Percentiles rank a stretch among this genome's conserved stretches.
Evolutionary conservation across 2,113 vertebrate genomes (phyloP).

Genomic region (Calidris pugnax): DNA sequence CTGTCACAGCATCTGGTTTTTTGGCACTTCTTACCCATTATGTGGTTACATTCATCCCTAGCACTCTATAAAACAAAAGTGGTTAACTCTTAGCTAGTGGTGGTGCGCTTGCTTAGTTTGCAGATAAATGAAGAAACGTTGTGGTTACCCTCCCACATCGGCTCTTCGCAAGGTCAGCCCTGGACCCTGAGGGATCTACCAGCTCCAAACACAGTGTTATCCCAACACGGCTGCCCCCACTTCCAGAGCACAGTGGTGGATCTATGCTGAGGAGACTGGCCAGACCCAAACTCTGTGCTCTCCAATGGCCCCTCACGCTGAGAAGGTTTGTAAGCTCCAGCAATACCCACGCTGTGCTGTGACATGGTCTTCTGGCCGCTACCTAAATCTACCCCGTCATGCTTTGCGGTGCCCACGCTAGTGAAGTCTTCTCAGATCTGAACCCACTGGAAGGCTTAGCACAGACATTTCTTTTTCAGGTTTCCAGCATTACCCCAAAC

Average conservation of each 20-base stretch:
- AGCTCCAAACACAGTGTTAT: background rate
- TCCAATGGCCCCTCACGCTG: fast-evolving
- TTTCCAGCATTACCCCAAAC: background rate
- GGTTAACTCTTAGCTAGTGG: background rate
- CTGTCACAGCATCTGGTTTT: background rate
- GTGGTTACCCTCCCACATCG: background rate
- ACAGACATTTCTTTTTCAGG: background rate
- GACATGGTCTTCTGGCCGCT: background rate
- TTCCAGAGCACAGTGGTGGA: background rate
- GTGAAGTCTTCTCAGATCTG: background rate
- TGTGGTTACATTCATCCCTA: background rate
- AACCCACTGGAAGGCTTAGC: background rate
- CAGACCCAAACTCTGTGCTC: background rate
- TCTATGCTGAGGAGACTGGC: background rate
- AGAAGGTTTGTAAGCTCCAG: background rate
- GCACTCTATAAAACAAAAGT: background rate
- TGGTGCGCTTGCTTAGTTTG: background rate
- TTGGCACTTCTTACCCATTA: background rate
- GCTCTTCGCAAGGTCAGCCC: background rate
- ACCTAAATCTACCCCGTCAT: fast-evolving
- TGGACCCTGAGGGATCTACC: background rate
- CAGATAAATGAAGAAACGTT: background rate
- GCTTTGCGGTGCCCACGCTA: background rate
- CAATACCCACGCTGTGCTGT: background rate
- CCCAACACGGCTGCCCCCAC: background rate